These are phyloP conservation scores for Mustela nigripes DNA, from an alignment of 2,113 vertebrate species.

Conservation along the genomic window DNA sequence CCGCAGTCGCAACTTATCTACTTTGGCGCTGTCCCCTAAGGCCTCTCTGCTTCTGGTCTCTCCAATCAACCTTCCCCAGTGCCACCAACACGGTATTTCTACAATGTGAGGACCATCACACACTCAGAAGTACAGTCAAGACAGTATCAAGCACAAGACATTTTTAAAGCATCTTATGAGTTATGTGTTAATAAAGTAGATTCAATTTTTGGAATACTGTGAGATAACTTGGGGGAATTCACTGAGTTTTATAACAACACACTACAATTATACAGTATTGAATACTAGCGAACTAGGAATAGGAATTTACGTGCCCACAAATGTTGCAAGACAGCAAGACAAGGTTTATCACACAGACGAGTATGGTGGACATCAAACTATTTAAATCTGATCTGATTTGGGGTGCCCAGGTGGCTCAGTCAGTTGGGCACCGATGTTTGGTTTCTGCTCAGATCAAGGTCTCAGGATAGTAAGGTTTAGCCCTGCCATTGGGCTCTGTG, in stretches of 20 bases:
- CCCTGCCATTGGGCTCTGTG: background rate
- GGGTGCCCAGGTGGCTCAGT: background rate
- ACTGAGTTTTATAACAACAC: background rate
- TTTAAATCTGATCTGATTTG: background rate
- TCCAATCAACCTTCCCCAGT: background rate
- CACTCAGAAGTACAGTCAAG: background rate
- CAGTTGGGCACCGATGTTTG: background rate
- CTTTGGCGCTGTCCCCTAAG: background rate
- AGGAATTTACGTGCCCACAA: background rate
- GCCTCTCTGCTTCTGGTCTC: background rate
- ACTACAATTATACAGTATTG: background rate
- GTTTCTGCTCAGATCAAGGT: background rate
- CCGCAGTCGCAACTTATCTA: background rate
- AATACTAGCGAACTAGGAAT: background rate
- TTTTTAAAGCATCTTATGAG: background rate
- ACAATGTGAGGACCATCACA: background rate
- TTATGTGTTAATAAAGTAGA: background rate
- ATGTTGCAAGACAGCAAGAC: background rate
- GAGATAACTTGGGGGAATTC: background rate
- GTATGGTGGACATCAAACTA: background rate
- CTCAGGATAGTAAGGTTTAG: background rate
- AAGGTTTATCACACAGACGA: background rate
- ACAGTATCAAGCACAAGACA: background rate
- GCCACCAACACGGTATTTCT: background rate
- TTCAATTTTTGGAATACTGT: slow-evolving; percentile 6